Base-by-base conservation (phyloP, 2,113 vertebrate genomes). In the Calyptommatus sinebrachiatus region DNA sequence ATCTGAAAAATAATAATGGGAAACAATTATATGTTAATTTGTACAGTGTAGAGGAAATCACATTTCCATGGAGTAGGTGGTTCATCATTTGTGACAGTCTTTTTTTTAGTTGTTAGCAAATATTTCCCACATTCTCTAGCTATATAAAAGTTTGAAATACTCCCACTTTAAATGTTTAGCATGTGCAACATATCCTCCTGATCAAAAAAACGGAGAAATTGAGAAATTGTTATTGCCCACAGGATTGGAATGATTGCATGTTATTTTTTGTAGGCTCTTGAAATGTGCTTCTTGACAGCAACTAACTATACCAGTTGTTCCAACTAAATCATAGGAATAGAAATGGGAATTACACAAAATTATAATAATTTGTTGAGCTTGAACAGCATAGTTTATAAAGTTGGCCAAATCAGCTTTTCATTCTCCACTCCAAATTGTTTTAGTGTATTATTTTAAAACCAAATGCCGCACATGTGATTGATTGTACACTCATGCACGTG, bases 181-280 rank as follows among this genome's bases (percentile, higher is more conserved):
- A 76, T 85, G 85, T 77, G 89, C 79, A 89, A 85, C 79, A 78
- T 75, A 88, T 91, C 63, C 78, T 82, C 89, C 60, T 46, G 68
- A 82, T 86, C 88, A 77, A 88, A 73, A 73, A 0, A 84, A 50
- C 82, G 66, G 80, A 85, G 35, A 72, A 86, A 85, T n/a, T 81
- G 16, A 87, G 57, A 88, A 85, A 84, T 84, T 5, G 79, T 73
- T 90, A 82, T 84, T 86, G 80, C 78, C 86, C 83, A 68, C 85
- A 77, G 79, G 79, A 89, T 66, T 87, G 67, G 53, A 77, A 74
- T 84, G 81, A 80, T 91, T 77, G 76, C 10, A 65, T 0, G 0
- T 83, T 87, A 85, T 85, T 87, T 83, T 89, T 89, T 48, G 88
- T 87, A 63, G 85, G 84, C 78, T 88, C 90, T 26, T 83, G 83